Evolutionary conservation across 1,140 invertebrate genomes (phyloP).

Genomic region (Lepidostoma basale): DNA sequence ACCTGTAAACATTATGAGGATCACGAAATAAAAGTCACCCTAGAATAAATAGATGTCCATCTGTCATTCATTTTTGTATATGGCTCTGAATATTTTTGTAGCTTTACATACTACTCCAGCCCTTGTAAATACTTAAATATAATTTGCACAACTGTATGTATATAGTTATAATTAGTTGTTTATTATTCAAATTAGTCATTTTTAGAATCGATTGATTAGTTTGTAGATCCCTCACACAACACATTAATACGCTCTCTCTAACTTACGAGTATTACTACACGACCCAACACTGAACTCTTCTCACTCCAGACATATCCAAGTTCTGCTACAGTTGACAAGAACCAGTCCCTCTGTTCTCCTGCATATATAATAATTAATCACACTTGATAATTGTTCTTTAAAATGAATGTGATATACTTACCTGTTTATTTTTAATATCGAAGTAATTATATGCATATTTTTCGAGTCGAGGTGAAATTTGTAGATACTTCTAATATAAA

Average conservation of each 20-base stretch:
- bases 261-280: background rate
- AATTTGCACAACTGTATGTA: conserved; percentile 30
- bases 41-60: too few species aligned
- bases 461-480: conserved; percentile 16
- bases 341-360: too few species aligned
- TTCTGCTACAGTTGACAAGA: too few species aligned
- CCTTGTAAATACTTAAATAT: background rate
- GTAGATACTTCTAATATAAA: conserved; percentile 17
- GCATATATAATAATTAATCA: conserved; percentile 3
- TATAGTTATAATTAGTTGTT: conserved; percentile 6
- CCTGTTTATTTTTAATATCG: conserved; percentile 27
- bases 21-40: too few species aligned
- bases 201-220: conserved; percentile 24
- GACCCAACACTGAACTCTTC: too few species aligned
- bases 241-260: conserved; percentile 31
- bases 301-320: too few species aligned
- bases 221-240: conserved; percentile 23
- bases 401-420: conserved; percentile 27
- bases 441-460: conserved; percentile 21
- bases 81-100: too few species aligned
- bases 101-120: too few species aligned
- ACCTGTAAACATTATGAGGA: too few species aligned
- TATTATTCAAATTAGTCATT: conserved; percentile 32
- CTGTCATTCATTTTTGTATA: too few species aligned
- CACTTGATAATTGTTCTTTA: conserved; percentile 22